These are phyloP conservation scores for Lagopus muta DNA, from an alignment of 2,113 vertebrate species.

Conservation along the genomic window DNA sequence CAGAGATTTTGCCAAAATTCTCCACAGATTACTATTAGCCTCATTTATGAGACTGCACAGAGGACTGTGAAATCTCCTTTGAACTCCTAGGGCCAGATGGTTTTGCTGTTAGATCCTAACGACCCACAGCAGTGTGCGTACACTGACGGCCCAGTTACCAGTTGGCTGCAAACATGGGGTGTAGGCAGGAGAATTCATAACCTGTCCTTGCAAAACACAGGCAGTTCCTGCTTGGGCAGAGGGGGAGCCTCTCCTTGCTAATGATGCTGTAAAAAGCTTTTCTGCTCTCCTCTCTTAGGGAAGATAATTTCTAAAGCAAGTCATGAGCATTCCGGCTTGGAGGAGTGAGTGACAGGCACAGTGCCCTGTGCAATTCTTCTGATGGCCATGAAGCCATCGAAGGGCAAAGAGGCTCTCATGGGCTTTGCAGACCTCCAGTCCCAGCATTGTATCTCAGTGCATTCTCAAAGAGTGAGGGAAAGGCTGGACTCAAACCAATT, in stretches of 20 bases:
- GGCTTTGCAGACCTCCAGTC: neutral
- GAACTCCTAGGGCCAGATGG: conserved; percentile 69
- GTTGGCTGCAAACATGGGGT: conserved; percentile 42
- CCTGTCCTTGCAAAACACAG: conserved; percentile 19
- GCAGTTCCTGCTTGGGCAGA: neutral
- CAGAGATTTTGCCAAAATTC: conserved; percentile 70
- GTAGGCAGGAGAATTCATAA: conserved; percentile 30
- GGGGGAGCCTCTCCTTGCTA: neutral
- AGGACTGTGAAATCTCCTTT: conserved; percentile 73
- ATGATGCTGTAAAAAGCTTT: neutral
- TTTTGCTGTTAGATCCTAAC: conserved; percentile 71
- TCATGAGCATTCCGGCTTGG: neutral
- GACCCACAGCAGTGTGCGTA: conserved; percentile 49
- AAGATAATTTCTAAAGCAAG: neutral
- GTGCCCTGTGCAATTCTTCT: fast-evolving
- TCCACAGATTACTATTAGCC: conserved; percentile 64
- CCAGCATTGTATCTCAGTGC: neutral
- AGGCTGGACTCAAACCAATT: neutral
- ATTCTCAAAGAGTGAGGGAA: neutral
- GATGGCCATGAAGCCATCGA: neutral
- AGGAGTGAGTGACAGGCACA: neutral
- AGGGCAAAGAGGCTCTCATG: neutral
- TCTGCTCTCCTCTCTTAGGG: neutral
- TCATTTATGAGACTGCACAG: conserved; percentile 66
- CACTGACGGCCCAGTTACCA: conserved; percentile 25